Evolutionary conservation across 2,113 vertebrate species (phyloP), one percentile per base, ranked within the genome.

Genomic region (Microcebus ravelobensis): DNA sequence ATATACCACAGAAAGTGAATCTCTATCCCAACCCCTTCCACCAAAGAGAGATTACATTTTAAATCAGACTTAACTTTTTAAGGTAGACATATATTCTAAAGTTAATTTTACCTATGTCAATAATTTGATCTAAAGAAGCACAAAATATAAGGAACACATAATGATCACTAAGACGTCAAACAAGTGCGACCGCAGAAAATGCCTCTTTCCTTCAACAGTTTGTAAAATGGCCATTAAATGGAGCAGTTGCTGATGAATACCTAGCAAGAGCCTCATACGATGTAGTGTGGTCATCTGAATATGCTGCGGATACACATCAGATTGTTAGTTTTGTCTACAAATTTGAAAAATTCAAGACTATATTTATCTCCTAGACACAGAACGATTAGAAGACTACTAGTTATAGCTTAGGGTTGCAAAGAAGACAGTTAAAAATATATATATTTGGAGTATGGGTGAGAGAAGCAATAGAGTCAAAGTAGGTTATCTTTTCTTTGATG

Each of bases 51-150:
- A 67, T 81, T 87, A 48, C 29, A 74, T n/a, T 94, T 97, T 95
- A 81, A 68, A 94, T 29, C 12, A 61, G 48, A 59, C 25, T 50
- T 61, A 45, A 86, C 6, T 82, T 89, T 61, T 82, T 63, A 76
- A 88, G 42, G 34, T 70, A 95, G 27, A 83, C 25, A 89, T 50
- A n/a, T 88, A 61, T 68, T 36, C 36, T 65, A 77, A 92, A 79
- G 34, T 90, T 92, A 55, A 18, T 39, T 76, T 91, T 57, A 76
- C 18, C 20, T 82, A 73, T 74, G 52, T 59, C 48, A 93, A 9
- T 71, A 67, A 34, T 93, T 94, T 91, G 23, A 90, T 52, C 9
- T 50, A 92, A 85, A 95, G 39, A 95, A 83, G 8, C 89, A 79
- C 21, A 91, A 80, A 91, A 80, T 45, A 27, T 34, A 85, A 84